Evolutionary conservation across 2,888 invertebrate species (phyloP).

Genomic region (Aporophyla nigra): DNA sequence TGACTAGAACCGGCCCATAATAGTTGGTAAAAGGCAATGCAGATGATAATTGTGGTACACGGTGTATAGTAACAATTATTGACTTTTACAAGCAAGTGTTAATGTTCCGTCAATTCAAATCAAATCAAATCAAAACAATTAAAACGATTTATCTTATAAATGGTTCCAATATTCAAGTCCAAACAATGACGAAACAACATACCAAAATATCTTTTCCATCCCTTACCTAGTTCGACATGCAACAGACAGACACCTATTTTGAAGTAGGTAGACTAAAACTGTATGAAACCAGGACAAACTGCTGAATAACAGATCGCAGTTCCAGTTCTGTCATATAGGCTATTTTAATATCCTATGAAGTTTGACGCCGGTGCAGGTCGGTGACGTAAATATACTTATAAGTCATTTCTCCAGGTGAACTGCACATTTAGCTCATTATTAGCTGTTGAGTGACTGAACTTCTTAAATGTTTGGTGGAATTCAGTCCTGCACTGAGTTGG

Average conservation of each 20-base stretch:
- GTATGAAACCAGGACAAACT: constrained; percentile 49
- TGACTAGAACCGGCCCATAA: no score
- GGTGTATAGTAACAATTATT: not conserved
- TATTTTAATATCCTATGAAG: constrained; percentile 65
- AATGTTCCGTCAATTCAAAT: not conserved
- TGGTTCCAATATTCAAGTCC: not conserved
- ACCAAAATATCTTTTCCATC: constrained; percentile 10
- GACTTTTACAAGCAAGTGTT: not conserved
- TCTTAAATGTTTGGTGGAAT: constrained; percentile 1
- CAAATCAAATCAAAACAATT: no score
- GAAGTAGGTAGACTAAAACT: constrained; percentile 23
- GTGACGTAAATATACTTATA: constrained; percentile 1
- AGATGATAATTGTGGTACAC: no score
- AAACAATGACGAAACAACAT: constrained; percentile 14
- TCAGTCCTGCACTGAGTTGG: not conserved
- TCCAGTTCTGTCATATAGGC: constrained; percentile 32
- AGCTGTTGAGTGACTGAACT: constrained; percentile 26
- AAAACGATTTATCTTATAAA: not conserved
- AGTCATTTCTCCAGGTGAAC: constrained; percentile 9
- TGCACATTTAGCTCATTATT: not conserved
- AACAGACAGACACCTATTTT: not conserved
- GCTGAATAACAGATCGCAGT: constrained; percentile 49
- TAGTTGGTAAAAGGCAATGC: no score
- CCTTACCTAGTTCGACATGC: constrained; percentile 30
- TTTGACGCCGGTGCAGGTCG: constrained; percentile 33